Evolutionary conservation across 2,797 vertebrate species (phyloP).

Genomic region (Neostethus bicornis): DNA sequence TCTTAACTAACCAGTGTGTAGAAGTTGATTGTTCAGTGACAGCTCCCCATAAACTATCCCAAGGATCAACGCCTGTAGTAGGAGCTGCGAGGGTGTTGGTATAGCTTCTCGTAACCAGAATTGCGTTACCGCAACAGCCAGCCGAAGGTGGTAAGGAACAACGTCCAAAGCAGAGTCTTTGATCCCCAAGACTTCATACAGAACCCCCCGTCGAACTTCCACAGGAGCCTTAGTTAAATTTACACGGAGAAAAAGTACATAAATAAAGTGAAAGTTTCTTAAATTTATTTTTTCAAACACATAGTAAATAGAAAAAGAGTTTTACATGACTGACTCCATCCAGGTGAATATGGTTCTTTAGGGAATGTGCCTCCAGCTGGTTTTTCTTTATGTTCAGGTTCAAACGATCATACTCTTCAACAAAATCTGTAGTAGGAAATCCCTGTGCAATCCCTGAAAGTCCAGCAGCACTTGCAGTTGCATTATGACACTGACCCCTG

Average conservation of each 20-base stretch:
- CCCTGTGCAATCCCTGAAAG: constrained; percentile 18
- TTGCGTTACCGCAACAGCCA: constrained; percentile 83
- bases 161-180: constrained; percentile 69
- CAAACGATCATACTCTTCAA: constrained; percentile 88
- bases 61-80: constrained; percentile 87
- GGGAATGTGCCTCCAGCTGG: constrained; percentile 65
- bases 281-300: neutral
- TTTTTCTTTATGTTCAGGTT: constrained; percentile 83
- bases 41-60: constrained; percentile 86
- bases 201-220: constrained; percentile 67
- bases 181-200: constrained; percentile 84
- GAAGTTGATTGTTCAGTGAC: constrained; percentile 49
- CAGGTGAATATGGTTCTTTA: constrained; percentile 65
- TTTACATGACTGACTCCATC: constrained; percentile 83
- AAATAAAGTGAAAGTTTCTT: neutral
- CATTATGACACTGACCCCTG: constrained; percentile 18
- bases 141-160: constrained; percentile 77
- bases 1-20: constrained; percentile 36
- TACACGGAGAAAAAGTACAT: neutral
- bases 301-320: neutral
- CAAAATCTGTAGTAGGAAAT: constrained; percentile 21
- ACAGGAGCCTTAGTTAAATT: constrained; percentile 66
- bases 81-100: constrained; percentile 74
- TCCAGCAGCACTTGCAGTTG: constrained; percentile 6
- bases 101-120: constrained; percentile 84